Evolutionary conservation across 1,140 invertebrate species (phyloP), one percentile per base, ranked within the genome.

Genomic region (Helicoverpa zea): DNA sequence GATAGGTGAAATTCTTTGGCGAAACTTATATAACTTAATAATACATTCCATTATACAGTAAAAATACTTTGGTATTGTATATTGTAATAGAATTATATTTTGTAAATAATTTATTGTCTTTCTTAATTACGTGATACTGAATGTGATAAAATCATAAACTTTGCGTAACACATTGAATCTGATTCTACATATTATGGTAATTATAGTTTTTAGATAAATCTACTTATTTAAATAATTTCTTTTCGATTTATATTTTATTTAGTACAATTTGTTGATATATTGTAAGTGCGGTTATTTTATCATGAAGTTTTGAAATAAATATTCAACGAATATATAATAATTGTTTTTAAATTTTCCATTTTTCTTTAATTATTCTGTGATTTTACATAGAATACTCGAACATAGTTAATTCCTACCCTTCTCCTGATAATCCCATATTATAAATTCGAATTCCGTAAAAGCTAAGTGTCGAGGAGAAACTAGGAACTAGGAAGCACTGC

Each of bases 201-300:
- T 14, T 61, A 30, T 2, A 23, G 11, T 11, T 14, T 2, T 30
- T 61, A 61, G 18, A 23, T n/a, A n/a, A 63, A 64, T 35, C 61
- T n/a, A 54, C 52, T 54, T 54, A 43, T 43, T 64, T 43, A 14
- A 16, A 16, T 43, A 43, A 43, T 43, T 64, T 43, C 3, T 18
- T 7, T 49, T 23, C 3, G 16, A 68, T 49, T 16, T n/a, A 30
- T 64, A 66, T 43, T n/a, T 66, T 66, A 47, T 30, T 61, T 66
- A 68, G 64, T 68, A 68, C 64, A 68, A 68, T 68, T 68, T 68
- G 43, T 68, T 68, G 16, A 68, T 13, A 49, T 68, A 47, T 68
- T 68, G 64, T 68, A 18, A 68, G 49, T 68, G 49, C 49, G 14
- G 12, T 18, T 49, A 66, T 18, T 47, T 68, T 68, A 68, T 68